Conservation (phyloP, 37 sponge, comb jelly and placozoan species). For the Chondrilla cf. caribensis region DNA sequence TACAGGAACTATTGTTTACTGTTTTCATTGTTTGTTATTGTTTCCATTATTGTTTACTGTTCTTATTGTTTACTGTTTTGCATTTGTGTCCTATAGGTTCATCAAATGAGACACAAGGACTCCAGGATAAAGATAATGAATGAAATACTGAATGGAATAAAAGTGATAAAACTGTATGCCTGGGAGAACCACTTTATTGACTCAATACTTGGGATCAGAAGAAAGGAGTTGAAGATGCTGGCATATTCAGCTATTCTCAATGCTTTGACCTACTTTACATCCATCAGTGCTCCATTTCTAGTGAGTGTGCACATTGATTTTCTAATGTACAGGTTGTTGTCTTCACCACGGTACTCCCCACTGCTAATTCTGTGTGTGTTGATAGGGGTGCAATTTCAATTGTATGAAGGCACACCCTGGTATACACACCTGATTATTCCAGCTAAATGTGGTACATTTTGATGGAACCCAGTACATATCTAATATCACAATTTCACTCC, state of each 20-base stretch:
- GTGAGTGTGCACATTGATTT: slow-evolving; percentile 40
- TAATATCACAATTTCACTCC: too few relatives aligned
- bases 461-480: too few relatives aligned
- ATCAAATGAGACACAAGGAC: slow-evolving; percentile 81
- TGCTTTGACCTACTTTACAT: slow-evolving; percentile 49
- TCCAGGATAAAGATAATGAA: slow-evolving; percentile 77
- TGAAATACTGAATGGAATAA: slow-evolving; percentile 89
- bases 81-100: too few relatives aligned
- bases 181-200: slow-evolving; percentile 67
- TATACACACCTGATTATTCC: too few relatives aligned
- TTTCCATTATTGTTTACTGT: too few relatives aligned
- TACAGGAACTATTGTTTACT: too few relatives aligned
- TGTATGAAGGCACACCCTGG: background rate
- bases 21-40: too few relatives aligned
- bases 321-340: too few relatives aligned
- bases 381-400: background rate
- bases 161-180: slow-evolving; percentile 84
- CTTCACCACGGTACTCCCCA: background rate
- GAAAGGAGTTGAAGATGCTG: slow-evolving; percentile 47
- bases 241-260: slow-evolving; percentile 29
- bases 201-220: slow-evolving; percentile 39
- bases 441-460: too few relatives aligned
- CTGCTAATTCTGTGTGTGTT: background rate
- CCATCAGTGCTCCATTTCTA: slow-evolving; percentile 65
- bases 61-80: too few relatives aligned